Base-by-base conservation (phyloP, 2,797 vertebrate species). In the Psittacula echo region DNA sequence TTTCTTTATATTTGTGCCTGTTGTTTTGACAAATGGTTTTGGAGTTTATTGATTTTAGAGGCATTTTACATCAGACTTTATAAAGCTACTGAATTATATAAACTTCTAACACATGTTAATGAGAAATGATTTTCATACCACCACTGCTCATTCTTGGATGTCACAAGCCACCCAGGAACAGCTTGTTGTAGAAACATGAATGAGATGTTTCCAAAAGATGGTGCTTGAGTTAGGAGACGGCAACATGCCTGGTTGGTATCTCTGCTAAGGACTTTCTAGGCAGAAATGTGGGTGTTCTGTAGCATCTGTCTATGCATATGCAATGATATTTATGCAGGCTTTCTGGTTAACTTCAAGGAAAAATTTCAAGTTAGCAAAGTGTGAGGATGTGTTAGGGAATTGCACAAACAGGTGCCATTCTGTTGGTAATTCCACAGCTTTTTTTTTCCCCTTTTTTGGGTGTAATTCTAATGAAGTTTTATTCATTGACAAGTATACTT, bases 121-220 rank as follows among this genome's bases (percentile, higher is more conserved):
- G 37, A 2, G 2, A 79, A 64, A 42, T 32, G 78, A 67, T 91
- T 96, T 89, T 71, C 68, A 32, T 89, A 34, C 41, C 65, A 19
- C 73, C 67, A 72, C 75, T 85, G 84, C 75, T 94, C 85, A 73
- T 93, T 95, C 89, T 85, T 85, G 78, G 84, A 60, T 92, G 85
- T 92, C 89, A 82, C 32, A 85, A 84, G 72, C 75, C 92, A 66
- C 67, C 60, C 81, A 77, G 85, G 78, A 93, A 51, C 71, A 92
- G 89, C 67, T 91, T 95, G 81, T 96, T 94, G 89, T 67, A 85
- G 78, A 94, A 93, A 94, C 82, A 92, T 95, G 87, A 94, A 96
- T 79, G 78, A 92, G 72, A 83, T 92, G 56, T 95, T 96, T 94
- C 89, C 82, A 89, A 91, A 93, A 89, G 93, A 71, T 85, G 72